Evolutionary conservation across 2,113 vertebrate species (phyloP).

Genomic region (Nothocercus nigrocapillus): DNA sequence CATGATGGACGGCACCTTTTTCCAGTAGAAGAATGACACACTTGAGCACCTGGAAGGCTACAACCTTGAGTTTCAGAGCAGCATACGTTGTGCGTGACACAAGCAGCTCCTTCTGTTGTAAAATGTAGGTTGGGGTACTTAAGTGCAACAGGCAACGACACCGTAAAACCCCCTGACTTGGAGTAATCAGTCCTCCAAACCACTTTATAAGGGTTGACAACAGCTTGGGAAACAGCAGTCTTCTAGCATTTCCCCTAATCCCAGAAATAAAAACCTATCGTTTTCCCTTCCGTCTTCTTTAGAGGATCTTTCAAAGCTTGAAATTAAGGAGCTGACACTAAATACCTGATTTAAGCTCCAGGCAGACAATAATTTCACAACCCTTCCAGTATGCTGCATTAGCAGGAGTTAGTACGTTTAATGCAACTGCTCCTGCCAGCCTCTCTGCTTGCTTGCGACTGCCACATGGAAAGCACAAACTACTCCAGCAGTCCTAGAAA

Average conservation of each 20-base stretch:
- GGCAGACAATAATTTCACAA: not conserved
- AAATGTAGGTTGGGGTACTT: not conserved
- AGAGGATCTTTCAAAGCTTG: not conserved
- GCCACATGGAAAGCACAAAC: not conserved
- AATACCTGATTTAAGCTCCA: slow-evolving; percentile 15
- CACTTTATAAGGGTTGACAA: not conserved
- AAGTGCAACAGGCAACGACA: not conserved
- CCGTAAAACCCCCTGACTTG: not conserved
- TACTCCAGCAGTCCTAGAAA: not conserved
- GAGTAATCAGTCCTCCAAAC: not conserved
- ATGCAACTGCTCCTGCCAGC: not conserved
- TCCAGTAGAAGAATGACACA: accelerated
- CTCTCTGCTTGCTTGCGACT: not conserved
- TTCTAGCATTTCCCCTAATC: not conserved
- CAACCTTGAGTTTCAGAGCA: not conserved
- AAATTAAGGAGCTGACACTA: not conserved
- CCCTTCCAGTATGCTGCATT: not conserved
- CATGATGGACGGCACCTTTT: not conserved
- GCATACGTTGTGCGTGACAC: not conserved
- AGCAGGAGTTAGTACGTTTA: not conserved
- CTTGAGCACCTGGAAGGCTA: not conserved
- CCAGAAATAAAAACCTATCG: not conserved
- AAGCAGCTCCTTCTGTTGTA: not conserved
- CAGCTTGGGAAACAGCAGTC: not conserved
- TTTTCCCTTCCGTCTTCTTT: not conserved